Evolutionary conservation across 2,797 vertebrate genomes (phyloP).

Genomic region (Euthynnus affinis): DNA sequence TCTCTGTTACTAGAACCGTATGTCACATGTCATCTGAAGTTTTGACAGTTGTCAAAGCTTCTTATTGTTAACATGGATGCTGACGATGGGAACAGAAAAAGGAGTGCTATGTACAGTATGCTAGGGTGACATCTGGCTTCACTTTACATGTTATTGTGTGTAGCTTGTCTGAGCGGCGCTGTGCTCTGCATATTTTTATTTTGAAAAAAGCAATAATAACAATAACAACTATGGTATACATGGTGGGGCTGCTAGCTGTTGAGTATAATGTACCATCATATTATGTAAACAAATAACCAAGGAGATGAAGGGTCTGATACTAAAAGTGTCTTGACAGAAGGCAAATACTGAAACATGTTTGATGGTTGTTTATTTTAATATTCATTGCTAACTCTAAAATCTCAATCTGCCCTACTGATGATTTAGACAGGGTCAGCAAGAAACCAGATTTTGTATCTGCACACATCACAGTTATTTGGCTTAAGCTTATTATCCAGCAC

Average conservation of each 20-base stretch:
- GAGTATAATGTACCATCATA: not conserved
- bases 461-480: not conserved
- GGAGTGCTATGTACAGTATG: not conserved
- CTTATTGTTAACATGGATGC: slow-evolving; percentile 5
- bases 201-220: too few relatives aligned
- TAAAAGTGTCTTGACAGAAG: not conserved
- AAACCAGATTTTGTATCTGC: not conserved
- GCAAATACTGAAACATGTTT: too few relatives aligned
- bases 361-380: too few relatives aligned
- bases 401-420: not conserved
- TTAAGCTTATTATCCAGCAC: not conserved
- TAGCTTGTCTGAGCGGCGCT: not conserved
- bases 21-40: not conserved
- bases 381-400: not conserved
- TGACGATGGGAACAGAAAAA: slow-evolving; percentile 3
- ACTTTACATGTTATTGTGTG: not conserved
- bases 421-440: not conserved
- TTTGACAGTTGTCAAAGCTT: slow-evolving; percentile 25
- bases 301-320: not conserved
- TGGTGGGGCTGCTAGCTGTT: not conserved
- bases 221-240: too few relatives aligned
- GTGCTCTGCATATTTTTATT: not conserved
- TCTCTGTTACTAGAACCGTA: not conserved
- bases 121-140: not conserved
- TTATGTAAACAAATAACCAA: not conserved